Percentiles rank a stretch among this genome's conserved stretches.
phyloP scores from a whole-genome alignment of 2,113 vertebrate genomes.

The Gopherus evgoodei region DNA sequence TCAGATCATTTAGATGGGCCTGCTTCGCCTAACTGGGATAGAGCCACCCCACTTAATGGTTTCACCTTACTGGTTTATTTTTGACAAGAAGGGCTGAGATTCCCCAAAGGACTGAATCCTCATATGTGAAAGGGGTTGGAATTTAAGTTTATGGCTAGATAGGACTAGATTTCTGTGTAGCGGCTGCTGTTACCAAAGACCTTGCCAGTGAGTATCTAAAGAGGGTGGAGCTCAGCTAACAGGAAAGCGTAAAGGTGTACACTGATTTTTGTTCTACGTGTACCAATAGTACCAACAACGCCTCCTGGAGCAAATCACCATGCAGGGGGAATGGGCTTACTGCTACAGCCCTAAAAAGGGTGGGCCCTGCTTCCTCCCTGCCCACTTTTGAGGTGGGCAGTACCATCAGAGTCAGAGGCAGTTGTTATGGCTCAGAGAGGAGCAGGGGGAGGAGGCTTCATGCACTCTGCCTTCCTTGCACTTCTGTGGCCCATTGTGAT shows the following conservation, averaged over 20 bases:
- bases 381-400: background rate
- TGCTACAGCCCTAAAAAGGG: background rate
- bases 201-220: background rate
- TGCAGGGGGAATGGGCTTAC: background rate
- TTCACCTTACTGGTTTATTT: slow-evolving; percentile 36
- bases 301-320: background rate
- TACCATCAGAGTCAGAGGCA: background rate
- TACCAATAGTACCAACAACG: background rate
- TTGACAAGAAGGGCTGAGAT: background rate
- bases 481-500: background rate
- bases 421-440: background rate
- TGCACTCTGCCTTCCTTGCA: background rate
- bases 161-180: background rate
- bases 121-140: slow-evolving; percentile 11
- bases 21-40: background rate
- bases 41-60: slow-evolving; percentile 21
- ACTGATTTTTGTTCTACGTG: background rate
- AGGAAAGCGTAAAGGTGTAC: background rate
- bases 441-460: background rate
- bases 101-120: slow-evolving; percentile 31
- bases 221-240: background rate
- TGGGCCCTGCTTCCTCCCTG: background rate
- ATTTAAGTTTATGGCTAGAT: background rate
- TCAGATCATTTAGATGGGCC: background rate
- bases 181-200: background rate